These are phyloP conservation scores for Copsychus sechellarum DNA, from an alignment of 2,113 vertebrate species.

Conservation along the genomic window DNA sequence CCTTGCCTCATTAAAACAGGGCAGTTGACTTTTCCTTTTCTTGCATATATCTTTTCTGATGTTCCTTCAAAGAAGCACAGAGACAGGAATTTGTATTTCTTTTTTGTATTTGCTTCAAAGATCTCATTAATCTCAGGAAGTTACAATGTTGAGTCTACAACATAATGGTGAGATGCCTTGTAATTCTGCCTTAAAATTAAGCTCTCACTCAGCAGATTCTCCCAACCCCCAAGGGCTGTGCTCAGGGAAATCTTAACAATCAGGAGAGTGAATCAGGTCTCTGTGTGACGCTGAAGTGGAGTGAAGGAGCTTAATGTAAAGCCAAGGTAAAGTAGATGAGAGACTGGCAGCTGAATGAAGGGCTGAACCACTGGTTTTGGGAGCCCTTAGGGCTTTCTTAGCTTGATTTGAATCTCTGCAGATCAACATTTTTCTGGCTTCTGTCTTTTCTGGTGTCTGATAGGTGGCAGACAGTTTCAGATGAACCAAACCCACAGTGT, in stretches of 20 bases:
- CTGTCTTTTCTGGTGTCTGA: neutral
- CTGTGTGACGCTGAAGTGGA: neutral
- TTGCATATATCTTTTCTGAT: neutral
- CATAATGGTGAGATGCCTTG: neutral
- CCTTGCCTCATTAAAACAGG: neutral
- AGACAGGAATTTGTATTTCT: neutral
- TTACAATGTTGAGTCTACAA: neutral
- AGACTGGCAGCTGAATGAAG: neutral
- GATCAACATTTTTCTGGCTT: neutral
- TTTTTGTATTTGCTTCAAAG: slow-evolving; percentile 3
- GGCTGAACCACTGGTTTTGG: neutral
- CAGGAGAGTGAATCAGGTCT: neutral
- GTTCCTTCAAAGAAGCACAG: neutral
- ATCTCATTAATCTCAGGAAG: neutral
- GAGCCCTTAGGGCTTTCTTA: neutral
- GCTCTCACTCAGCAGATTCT: slow-evolving; percentile 6
- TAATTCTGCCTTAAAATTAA: neutral
- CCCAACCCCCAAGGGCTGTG: neutral
- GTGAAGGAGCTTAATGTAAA: neutral
- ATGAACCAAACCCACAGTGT: neutral
- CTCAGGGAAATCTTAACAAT: neutral
- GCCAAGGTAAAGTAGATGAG: neutral
- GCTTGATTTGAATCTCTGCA: neutral
- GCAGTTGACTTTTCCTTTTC: neutral
- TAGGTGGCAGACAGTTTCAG: neutral